A percentile compares a stretch with the other conserved stretches of the same genome.
These are phyloP conservation scores for Papilio polytes DNA, from an alignment of 1,140 invertebrate species.

Conservation along the genomic window DNA sequence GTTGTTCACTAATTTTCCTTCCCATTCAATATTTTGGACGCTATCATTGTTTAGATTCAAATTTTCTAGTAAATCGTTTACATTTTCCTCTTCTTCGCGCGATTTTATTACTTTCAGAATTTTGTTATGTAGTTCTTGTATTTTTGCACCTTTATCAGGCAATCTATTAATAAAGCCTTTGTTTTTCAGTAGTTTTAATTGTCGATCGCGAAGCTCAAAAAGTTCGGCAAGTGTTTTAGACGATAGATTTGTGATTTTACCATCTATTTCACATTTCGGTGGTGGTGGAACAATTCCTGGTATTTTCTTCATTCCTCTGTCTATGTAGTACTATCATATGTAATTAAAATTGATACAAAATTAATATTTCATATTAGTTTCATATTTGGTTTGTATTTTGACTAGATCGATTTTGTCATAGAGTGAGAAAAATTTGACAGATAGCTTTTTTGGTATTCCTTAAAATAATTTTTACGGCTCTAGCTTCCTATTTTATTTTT, in stretches of 20 bases:
- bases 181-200: conserved; percentile 71
- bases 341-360: neutral
- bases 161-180: conserved; percentile 83
- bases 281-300: conserved; percentile 67
- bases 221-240: conserved; percentile 65
- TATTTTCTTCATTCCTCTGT: conserved; percentile 64
- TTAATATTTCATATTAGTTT: neutral
- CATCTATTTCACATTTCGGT: conserved; percentile 74
- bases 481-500: neutral
- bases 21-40: conserved; percentile 88
- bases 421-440: neutral
- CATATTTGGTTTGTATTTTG: neutral
- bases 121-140: conserved; percentile 84
- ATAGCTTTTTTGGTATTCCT: neutral
- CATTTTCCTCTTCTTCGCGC: conserved; percentile 85
- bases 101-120: conserved; percentile 84
- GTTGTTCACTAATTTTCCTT: conserved; percentile 79
- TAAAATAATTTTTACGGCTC: neutral
- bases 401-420: neutral
- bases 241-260: conserved; percentile 70
- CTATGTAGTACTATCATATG: neutral
- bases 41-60: conserved; percentile 86
- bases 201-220: conserved; percentile 66
- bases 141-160: conserved; percentile 88
- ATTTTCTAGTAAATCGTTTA: conserved; percentile 85